Conservation (phyloP, 2,113 vertebrate species). For the Nansenia antarctica region DNA sequence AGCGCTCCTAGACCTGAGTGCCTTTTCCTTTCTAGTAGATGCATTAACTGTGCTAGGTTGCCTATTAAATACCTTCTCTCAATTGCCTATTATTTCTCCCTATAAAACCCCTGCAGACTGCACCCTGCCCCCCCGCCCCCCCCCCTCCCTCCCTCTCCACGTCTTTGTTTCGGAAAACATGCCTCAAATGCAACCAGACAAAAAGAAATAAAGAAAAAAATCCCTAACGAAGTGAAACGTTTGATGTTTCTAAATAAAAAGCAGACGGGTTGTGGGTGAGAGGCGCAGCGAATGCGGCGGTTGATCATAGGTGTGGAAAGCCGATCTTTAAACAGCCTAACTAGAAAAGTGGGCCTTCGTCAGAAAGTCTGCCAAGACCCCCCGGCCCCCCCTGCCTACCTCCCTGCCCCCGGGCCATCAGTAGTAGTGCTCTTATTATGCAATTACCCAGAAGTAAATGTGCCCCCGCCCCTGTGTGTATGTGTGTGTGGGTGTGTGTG, state of each 20-base stretch:
- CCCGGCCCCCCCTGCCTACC: conserved; percentile 65
- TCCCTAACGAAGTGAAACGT: conserved; percentile 81
- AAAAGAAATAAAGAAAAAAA: conserved; percentile 40
- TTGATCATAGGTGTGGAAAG: conserved; percentile 78
- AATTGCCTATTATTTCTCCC: conserved; percentile 81
- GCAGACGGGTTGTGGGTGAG: conserved; percentile 68
- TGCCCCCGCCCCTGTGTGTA: conserved; percentile 29
- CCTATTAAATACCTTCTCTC: conserved; percentile 82
- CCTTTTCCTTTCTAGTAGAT: conserved; percentile 66
- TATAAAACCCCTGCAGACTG: conserved; percentile 79
- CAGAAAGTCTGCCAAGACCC: conserved; percentile 77
- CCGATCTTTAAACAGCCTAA: conserved; percentile 71
- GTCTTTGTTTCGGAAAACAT: conserved; percentile 77
- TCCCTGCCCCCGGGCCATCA: conserved; percentile 68
- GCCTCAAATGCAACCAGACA: conserved; percentile 71
- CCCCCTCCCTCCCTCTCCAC: conserved; percentile 52
- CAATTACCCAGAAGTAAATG: conserved; percentile 70
- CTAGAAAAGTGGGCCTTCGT: conserved; percentile 71
- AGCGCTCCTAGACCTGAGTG: conserved; percentile 44
- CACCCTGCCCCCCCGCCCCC: conserved; percentile 67
- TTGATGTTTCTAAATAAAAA: conserved; percentile 83
- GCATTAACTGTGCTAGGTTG: conserved; percentile 66
- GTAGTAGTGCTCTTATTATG: conserved; percentile 70
- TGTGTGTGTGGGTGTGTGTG: too few relatives aligned
- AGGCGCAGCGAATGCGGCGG: conserved; percentile 67